A percentile compares a stretch with the other conserved stretches of the same genome.
Evolutionary conservation across 2,888 invertebrate genomes (phyloP).

Genomic region (Herminia tarsipennalis): DNA sequence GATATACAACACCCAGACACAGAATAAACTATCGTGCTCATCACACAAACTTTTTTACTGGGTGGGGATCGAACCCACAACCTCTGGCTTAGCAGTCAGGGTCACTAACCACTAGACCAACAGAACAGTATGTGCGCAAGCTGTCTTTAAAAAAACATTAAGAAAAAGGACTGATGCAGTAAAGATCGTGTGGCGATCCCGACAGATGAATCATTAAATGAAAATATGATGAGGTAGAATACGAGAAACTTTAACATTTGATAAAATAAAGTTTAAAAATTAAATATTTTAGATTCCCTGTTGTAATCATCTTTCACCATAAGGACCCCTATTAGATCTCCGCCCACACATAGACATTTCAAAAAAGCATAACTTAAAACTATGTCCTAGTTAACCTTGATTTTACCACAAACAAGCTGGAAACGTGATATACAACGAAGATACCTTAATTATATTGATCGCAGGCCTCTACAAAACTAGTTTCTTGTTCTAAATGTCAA

Average conservation of each 20-base stretch:
- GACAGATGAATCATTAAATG: not conserved
- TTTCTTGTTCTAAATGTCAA: constrained; percentile 75
- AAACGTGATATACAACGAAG: constrained; percentile 49
- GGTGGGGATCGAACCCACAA: too few relatives aligned
- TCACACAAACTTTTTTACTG: too few relatives aligned
- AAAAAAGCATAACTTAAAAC: constrained; percentile 19
- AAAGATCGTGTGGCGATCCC: too few relatives aligned
- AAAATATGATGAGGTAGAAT: not conserved
- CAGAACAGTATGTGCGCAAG: too few relatives aligned
- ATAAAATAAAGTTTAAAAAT: too few relatives aligned
- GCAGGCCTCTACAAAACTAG: constrained; percentile 66
- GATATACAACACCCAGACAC: too few relatives aligned
- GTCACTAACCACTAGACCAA: too few relatives aligned
- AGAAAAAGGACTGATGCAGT: too few relatives aligned
- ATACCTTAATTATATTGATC: constrained; percentile 45
- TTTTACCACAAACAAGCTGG: constrained; percentile 39
- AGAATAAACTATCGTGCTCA: too few relatives aligned
- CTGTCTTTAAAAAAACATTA: too few relatives aligned
- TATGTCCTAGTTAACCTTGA: constrained; percentile 42
- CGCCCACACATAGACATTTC: constrained; percentile 7
- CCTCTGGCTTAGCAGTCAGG: too few relatives aligned
- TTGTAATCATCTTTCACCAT: not conserved
- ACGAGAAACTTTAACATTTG: not conserved
- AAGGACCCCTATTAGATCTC: constrained; percentile 11
- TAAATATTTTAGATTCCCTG: not conserved